Base-by-base conservation (phyloP, 1,140 invertebrate genomes). In the Drosophila sp. region DNA sequence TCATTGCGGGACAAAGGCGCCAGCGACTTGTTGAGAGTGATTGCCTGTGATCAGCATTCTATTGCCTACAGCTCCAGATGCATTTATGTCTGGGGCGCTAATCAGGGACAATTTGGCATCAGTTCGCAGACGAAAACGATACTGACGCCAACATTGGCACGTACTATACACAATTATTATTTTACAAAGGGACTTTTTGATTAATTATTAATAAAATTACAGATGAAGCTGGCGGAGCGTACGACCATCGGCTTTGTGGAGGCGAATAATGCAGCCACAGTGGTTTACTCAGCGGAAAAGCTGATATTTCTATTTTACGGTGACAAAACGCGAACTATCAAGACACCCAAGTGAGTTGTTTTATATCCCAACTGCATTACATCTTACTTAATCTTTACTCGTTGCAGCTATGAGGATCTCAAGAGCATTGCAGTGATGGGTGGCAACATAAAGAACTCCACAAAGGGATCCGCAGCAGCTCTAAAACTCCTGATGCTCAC, bases 91-190 rank as follows among this genome's bases (percentile, higher is more conserved):
- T 96, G 94, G 93, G 96, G 96, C 29, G 92, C 95, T 5, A 95
- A 96, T 93, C 94, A 93, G 63, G 96, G 96, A 21, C 96, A 96
- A 91, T 92, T 96, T 51, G 95, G 95, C 75, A 92, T 89, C 7
- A 71, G 63, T 61, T 16, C 53, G 4, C 78, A 76, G 56, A 76
- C 66, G 7, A 70, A 79, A 16, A 72, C 41, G 1, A 76, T 91
- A 16, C 18, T 40, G 16, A 38, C 77, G 11, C 93, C 93, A 34
- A 91, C 87, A 74, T 57, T 89, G 87, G 92, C 50, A 53, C 32
- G 50, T 53, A 36, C 14, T 14, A 21, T n/a, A 7, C 4, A 7
- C 7, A 7, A 21, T 21, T 21, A 21, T 21, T 21, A 21, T 21
- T 21, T 21, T 21, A 21, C n/a, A n/a, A n/a, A n/a, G n/a, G n/a